phyloP scores from a whole-genome alignment of 2,797 vertebrate genomes.

The Muscicapa striata region DNA sequence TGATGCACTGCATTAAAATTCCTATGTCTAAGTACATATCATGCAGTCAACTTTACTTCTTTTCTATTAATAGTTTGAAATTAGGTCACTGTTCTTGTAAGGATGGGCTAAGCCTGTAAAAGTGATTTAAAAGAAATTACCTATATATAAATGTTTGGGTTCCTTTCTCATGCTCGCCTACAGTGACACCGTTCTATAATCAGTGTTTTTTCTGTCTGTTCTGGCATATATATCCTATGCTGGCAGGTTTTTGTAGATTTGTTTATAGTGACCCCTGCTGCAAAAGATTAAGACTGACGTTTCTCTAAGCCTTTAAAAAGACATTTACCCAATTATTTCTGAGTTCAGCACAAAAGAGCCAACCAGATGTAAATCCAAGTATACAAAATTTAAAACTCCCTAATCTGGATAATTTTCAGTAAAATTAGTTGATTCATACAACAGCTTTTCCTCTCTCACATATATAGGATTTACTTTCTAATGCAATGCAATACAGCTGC shows the following conservation, averaged over 20 bases:
- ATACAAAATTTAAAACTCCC: not conserved
- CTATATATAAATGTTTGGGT: not conserved
- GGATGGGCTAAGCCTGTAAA: not conserved
- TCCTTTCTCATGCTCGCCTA: not conserved
- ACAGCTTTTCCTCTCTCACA: not conserved
- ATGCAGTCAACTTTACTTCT: constrained; percentile 44
- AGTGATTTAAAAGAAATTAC: constrained; percentile 16
- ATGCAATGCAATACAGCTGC: not conserved
- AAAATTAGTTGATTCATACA: not conserved
- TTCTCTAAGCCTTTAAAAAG: constrained; percentile 23
- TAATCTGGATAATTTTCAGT: not conserved
- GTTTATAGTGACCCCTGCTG: constrained; percentile 63
- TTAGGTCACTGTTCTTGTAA: constrained; percentile 41
- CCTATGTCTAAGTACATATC: constrained; percentile 30
- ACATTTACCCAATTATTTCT: constrained; percentile 7
- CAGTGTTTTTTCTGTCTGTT: constrained; percentile 2
- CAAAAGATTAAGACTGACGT: constrained; percentile 14
- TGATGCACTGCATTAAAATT: constrained; percentile 61
- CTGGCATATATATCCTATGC: not conserved
- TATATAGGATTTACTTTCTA: not conserved
- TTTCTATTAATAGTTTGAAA: constrained; percentile 65
- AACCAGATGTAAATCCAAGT: not conserved
- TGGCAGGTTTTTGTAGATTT: constrained; percentile 22
- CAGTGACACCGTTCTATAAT: not conserved
- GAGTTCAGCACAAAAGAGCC: not conserved